Evolutionary conservation across 2,888 invertebrate genomes (phyloP).

Genomic region (Drosophila incognita): DNA sequence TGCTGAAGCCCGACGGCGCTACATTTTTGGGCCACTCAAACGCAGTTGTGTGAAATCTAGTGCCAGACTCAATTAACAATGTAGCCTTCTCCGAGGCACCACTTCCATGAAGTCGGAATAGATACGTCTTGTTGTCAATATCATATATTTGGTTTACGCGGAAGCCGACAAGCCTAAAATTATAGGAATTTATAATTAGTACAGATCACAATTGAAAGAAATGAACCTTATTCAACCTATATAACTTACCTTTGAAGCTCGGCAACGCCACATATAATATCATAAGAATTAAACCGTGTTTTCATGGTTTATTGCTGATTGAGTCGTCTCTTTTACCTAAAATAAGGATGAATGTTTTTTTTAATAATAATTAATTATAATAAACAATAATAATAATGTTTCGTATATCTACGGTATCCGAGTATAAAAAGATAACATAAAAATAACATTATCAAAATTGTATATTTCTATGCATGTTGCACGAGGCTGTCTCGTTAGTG

Average conservation of each 20-base stretch:
- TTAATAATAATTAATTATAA: neutral
- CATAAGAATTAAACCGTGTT: conserved; percentile 95
- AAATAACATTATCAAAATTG: neutral
- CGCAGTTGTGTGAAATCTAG: conserved; percentile 95
- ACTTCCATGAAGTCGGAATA: conserved; percentile 93
- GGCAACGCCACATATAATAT: conserved; percentile 94
- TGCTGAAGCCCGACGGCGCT: conserved; percentile 97
- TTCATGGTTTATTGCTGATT: conserved; percentile 90
- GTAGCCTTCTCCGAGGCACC: conserved; percentile 94
- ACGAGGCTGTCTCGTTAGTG: neutral
- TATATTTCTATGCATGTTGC: neutral
- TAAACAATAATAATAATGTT: neutral
- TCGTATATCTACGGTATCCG: neutral
- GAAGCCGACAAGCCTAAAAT: conserved; percentile 92
- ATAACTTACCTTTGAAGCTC: conserved; percentile 92
- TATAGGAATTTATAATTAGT: conserved; percentile 52
- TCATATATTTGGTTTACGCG: conserved; percentile 99
- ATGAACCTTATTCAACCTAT: neutral
- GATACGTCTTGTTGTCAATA: conserved; percentile 97
- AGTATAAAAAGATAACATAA: neutral
- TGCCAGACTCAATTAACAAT: conserved; percentile 96
- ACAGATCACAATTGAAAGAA: neutral
- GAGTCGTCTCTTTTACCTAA: conserved; percentile 62
- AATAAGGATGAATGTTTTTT: neutral
- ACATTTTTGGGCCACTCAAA: conserved; percentile 99